phyloP scores from a whole-genome alignment of 2,888 invertebrate species.

The Hedya salicella region DNA sequence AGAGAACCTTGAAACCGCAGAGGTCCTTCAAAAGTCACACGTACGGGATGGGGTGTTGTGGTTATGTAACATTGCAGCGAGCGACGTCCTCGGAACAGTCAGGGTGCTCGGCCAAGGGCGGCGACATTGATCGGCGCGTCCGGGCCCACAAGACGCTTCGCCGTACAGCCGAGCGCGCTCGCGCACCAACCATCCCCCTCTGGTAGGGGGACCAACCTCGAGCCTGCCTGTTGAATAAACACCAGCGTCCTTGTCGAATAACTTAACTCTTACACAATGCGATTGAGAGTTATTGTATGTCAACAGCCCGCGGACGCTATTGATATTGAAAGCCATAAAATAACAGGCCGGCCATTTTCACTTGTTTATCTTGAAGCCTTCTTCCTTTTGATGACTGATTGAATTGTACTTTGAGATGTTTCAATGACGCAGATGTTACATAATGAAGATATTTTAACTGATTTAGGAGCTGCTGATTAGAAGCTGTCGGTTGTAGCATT shows the following conservation, averaged over 20 bases:
- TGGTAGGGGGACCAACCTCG: conserved; percentile 23
- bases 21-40: conserved; percentile 38
- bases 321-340: conserved; percentile 35
- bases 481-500: too few species aligned
- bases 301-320: conserved; percentile 30
- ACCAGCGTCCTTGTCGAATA: conserved; percentile 44
- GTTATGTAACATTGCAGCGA: conserved; percentile 75
- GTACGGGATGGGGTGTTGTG: conserved; percentile 49
- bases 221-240: conserved; percentile 60
- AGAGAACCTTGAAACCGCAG: conserved; percentile 35
- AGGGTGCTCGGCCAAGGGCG: conserved; percentile 80
- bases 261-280: conserved; percentile 37
- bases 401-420: conserved; percentile 17
- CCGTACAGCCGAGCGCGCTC: conserved; percentile 55
- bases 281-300: conserved; percentile 40
- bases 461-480: background rate
- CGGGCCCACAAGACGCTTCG: conserved; percentile 45
- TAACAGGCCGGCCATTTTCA: conserved; percentile 26
- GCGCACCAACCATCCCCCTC: conserved; percentile 54
- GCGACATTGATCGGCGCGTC: conserved; percentile 64
- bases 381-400: conserved; percentile 17
- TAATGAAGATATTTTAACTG: background rate
- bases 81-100: conserved; percentile 61
- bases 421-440: background rate
- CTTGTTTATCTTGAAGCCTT: conserved; percentile 22